phyloP scores from a whole-genome alignment of 2,113 vertebrate genomes.

The Cyanoramphus novaezelandiae region DNA sequence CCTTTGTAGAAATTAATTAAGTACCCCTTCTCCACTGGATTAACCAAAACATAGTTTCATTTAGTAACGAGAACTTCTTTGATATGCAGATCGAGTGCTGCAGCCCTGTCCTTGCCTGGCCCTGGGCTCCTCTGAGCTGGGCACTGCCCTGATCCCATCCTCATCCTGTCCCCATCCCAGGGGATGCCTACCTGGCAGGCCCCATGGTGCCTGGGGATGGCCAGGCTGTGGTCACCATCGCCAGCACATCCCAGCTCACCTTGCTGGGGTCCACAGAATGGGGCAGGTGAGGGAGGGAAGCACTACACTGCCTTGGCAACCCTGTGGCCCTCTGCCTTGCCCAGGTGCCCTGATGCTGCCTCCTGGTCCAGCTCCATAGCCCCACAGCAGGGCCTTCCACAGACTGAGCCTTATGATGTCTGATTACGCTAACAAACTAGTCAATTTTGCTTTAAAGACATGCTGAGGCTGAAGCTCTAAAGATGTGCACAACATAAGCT shows the following conservation, averaged over 20 bases:
- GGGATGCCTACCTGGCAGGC: background rate
- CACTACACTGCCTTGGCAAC: too few species aligned
- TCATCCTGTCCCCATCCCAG: background rate
- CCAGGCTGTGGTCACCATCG: background rate
- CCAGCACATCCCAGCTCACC: background rate
- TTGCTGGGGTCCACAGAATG: background rate
- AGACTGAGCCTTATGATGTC: accelerated
- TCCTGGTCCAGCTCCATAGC: background rate
- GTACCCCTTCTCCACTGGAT: slow-evolving; percentile 15
- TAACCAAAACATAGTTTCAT: slow-evolving; percentile 17
- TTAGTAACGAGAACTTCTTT: background rate
- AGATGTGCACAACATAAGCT: background rate
- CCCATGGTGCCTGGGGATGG: accelerated
- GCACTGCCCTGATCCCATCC: too few species aligned
- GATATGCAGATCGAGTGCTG: background rate
- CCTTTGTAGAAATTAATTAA: slow-evolving; percentile 45
- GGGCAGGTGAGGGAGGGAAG: background rate
- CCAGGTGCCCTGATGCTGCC: background rate
- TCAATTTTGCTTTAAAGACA: background rate
- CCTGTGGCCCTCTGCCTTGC: accelerated
- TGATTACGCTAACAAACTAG: background rate
- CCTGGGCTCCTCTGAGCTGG: accelerated
- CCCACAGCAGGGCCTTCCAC: background rate
- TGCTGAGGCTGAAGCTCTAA: background rate
- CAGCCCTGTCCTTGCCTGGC: background rate